Base-by-base conservation (phyloP, 2,113 vertebrate species). In the Spermophilus dauricus region DNA sequence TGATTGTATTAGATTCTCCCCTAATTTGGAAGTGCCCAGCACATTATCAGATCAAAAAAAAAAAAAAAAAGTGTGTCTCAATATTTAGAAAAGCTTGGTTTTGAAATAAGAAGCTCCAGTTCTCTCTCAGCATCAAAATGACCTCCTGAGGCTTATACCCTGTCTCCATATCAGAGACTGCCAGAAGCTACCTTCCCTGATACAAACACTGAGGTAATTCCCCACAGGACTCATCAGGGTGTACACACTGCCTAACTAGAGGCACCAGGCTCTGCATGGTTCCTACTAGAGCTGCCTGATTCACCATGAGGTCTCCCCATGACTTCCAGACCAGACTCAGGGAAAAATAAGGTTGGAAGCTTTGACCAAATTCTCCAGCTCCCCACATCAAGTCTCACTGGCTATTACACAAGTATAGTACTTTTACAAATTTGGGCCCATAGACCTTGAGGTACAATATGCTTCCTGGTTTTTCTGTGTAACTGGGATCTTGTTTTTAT, bases 31-130 rank as follows among this genome's bases (percentile, higher is more conserved):
- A 88, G 80, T 82, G 92, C 53, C 37, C 8, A 92, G 67, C 4
- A 32, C 12, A 92, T 70, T 80, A 91, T 76, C n/a, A 93, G 82
- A 84, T 82, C 58, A 78, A 73, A 91, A 96, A 75, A 72, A 70
- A 0, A n/a, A 45, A 9, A 45, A 8, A 45, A 9, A 45, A 4
- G 42, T 26, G 0, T 51, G 7, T 26, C 67, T 82, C 75, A 89
- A n/a, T 89, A 80, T 77, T 80, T 89, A n/a, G 84, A 97, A 97
- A 94, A 70, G 48, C 1, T 13, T 1, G 16, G 13, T 70, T 97
- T 86, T 72, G 53, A 72, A 34, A 12, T 20, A 45, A 93, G 75
- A 30, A 95, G 53, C 18, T 26, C 17, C 83, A 42, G 42, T 75
- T 77, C 48, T 89, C 88, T 94, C 4, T 73, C 76, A 89, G 89